Evolutionary conservation across 2,113 vertebrate species (phyloP), one percentile per base, ranked within the genome.

Genomic region (Gavia stellata): DNA sequence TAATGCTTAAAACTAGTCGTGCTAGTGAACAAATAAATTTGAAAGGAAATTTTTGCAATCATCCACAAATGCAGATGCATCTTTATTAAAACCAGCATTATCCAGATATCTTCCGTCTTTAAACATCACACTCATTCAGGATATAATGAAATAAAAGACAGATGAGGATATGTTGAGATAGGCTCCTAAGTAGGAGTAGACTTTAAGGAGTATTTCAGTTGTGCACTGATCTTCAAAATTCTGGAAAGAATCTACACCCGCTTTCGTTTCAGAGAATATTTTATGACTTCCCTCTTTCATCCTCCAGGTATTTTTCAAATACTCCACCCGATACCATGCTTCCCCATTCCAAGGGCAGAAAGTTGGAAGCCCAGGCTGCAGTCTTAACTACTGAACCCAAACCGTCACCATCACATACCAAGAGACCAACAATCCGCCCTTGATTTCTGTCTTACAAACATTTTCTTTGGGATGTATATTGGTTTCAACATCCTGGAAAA

Each of bases 91-190:
- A 38, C 23, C 14, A 61, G 34, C 9, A 56, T n/a, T 65, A 42
- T n/a, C 34, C 9, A 66, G 45, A 3, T 55, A 59, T 36, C 73
- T 72, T 58, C 21, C 7, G 4, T 29, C 59, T 77, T 26, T 3
- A 20, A 56, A 87, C 88, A 63, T 21, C 4, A 44, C 11, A 19
- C 11, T 61, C 0, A 10, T 42, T 40, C 0, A 0, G 31, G n/a
- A 40, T 42, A 7, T 19, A 88, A 38, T 0, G 3, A 68, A 77
- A 66, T 4, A 84, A 59, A 89, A 45, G 61, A 7, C 47, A 49
- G 13, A 8, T 18, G 6, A 88, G 12, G 42, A 20, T 42, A 53
- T 7, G 8, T 45, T 71, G 58, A 33, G 20, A 49, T 9, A 49
- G 24, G 16, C 16, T 38, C 18, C 24, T 55, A 53, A 66, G 33